Evolutionary conservation across 35 echinoderm and acorn worm species (phyloP).

Genomic region (Anneissia japonica): DNA sequence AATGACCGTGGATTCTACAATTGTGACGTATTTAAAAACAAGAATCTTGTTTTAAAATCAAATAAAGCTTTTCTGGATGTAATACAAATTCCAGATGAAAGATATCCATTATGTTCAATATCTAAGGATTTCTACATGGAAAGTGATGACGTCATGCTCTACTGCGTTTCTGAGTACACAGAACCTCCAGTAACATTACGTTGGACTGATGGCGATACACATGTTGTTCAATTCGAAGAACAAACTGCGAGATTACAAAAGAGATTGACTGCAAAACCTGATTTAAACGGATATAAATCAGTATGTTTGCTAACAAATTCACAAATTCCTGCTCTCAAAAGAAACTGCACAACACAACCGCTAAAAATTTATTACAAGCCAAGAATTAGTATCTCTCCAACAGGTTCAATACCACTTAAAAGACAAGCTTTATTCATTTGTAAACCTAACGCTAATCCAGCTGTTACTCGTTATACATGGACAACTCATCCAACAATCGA

Average conservation of each 20-base stretch:
- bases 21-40: not conserved
- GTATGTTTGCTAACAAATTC: not conserved
- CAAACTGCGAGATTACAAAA: not conserved
- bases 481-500: not conserved
- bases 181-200: not conserved
- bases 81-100: not conserved
- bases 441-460: not conserved
- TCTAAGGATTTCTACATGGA: not conserved
- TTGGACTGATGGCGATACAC: not conserved
- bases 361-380: not conserved
- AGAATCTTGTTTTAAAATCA: not conserved
- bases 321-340: not conserved
- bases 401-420: not conserved
- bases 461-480: not conserved
- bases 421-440: not conserved
- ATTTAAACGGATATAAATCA: not conserved
- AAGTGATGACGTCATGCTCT: not conserved
- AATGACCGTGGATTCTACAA: not conserved
- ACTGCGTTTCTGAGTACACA: not conserved
- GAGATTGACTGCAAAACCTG: not conserved
- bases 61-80: not conserved
- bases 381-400: not conserved
- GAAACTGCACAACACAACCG: not conserved
- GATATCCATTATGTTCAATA: not conserved
- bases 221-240: not conserved